Base-by-base conservation (phyloP, 2,797 vertebrate genomes). In the Parotocinclus haroldoi region DNA sequence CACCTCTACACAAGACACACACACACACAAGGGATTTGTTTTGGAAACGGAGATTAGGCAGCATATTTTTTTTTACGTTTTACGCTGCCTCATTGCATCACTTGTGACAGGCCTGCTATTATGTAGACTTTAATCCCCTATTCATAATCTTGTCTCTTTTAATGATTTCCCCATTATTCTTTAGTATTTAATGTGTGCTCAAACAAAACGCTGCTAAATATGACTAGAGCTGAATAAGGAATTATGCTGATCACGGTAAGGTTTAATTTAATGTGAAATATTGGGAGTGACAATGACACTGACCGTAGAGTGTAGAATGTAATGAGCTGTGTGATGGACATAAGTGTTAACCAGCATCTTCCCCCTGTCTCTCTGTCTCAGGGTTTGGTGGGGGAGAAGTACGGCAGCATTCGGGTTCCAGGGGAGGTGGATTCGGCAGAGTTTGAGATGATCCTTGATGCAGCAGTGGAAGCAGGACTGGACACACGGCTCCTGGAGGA, bases 381-480 rank as follows among this genome's bases (percentile, higher is more conserved):
- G 96, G 96, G 93, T 63, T 91, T 99, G 0, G 86, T 99, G 77
- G 97, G 97, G 78, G 97, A 99, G 80, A 98, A 98, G 83, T 99
- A 99, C 0, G 96, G 97, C 71, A 95, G 92, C 82, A 96, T 98
- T 78, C 92, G 96, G 39, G 92, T 99, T 78, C 97, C 96, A 0
- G 97, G 97, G 19, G 95, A 99, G 84, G 94, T 99, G 51, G 97
- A 99, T 67, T 95, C 97, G 1, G 91, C 94, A 0, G 96, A 99
- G 86, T 99, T 99, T 64, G 97, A 99, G 87, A 98, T 98, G 95
- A 98, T 99, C 80, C 82, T 99, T 84, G 97, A 99, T 63, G 95
- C 95, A 4, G 94, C 96, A 1, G 58, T 94, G 45, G 96, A 98
- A 81, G 94, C 93, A 0, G 94, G 95, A 68, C 83, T 99, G 76